Evolutionary conservation across 2,113 vertebrate species (phyloP).

Genomic region (Ptilorrhoa leucosticta): DNA sequence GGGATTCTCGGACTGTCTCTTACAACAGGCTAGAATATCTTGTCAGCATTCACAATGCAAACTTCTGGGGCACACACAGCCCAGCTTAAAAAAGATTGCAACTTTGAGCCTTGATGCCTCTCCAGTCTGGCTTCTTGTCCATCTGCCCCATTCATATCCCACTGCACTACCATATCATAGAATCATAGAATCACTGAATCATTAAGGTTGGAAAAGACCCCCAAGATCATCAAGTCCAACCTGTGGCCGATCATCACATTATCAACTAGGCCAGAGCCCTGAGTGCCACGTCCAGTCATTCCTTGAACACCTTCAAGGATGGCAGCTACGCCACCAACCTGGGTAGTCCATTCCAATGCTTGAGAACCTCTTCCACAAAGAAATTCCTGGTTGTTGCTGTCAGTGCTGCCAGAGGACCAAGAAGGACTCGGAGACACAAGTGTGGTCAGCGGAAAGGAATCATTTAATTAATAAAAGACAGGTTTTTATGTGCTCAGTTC

Average conservation of each 20-base stretch:
- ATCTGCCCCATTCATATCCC: not conserved
- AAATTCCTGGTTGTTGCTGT: no score
- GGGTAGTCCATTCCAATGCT: not conserved
- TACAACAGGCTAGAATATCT: not conserved
- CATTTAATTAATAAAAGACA: no score
- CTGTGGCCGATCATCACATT: not conserved
- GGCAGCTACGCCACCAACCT: not conserved
- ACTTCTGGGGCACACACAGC: not conserved
- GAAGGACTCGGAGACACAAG: no score
- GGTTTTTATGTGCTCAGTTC: no score
- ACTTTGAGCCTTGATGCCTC: not conserved
- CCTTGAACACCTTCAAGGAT: not conserved
- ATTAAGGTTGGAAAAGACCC: not conserved
- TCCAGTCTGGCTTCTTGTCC: not conserved
- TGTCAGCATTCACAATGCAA: not conserved
- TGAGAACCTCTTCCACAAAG: not conserved
- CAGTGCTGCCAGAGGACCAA: no score
- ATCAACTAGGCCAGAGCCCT: not conserved
- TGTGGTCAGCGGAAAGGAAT: no score
- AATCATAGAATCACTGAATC: not conserved
- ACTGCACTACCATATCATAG: not conserved
- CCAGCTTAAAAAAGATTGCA: not conserved
- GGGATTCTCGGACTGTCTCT: no score
- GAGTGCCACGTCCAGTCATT: not conserved
- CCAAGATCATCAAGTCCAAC: not conserved